These are phyloP conservation scores for Pristionchus maxplancki DNA, from an alignment of 2,888 invertebrate species.

Conservation along the genomic window DNA sequence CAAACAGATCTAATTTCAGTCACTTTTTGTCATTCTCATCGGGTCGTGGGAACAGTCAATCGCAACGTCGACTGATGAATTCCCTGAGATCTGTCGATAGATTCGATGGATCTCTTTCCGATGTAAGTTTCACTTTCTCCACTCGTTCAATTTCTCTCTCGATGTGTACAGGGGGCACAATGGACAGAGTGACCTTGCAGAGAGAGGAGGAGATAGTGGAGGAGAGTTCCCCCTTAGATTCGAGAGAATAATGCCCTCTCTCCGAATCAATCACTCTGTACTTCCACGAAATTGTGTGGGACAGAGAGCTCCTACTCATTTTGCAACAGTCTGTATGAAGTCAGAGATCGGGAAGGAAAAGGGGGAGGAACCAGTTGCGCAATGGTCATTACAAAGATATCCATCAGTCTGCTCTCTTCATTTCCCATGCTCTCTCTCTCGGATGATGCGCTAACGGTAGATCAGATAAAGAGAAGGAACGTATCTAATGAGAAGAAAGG, in stretches of 20 bases:
- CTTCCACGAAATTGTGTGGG: neutral
- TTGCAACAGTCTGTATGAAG: neutral
- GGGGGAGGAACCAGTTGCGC: conserved; percentile 14
- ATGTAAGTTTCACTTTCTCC: neutral
- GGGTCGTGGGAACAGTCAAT: too few relatives aligned
- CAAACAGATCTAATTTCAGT: conserved; percentile 10
- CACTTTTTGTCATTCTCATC: neutral
- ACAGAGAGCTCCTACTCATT: neutral
- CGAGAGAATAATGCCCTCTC: conserved; percentile 30
- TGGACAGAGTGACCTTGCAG: conserved; percentile 37
- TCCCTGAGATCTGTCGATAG: too few relatives aligned
- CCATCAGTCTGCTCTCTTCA: neutral
- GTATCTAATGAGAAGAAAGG: neutral
- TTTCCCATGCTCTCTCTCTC: neutral
- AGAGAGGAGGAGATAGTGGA: neutral
- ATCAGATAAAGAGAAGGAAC: conserved; percentile 2
- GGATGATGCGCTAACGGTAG: neutral
- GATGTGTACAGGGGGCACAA: neutral
- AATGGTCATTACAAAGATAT: conserved; percentile 9
- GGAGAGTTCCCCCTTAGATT: conserved; percentile 41
- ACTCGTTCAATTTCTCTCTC: conserved; percentile 12
- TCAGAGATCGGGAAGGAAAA: conserved; percentile 7
- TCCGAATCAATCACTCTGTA: conserved; percentile 1
- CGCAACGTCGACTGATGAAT: too few relatives aligned
- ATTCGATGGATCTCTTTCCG: neutral